Evolutionary conservation across 2,888 invertebrate genomes (phyloP).

Genomic region (Calliphora vomitoria): DNA sequence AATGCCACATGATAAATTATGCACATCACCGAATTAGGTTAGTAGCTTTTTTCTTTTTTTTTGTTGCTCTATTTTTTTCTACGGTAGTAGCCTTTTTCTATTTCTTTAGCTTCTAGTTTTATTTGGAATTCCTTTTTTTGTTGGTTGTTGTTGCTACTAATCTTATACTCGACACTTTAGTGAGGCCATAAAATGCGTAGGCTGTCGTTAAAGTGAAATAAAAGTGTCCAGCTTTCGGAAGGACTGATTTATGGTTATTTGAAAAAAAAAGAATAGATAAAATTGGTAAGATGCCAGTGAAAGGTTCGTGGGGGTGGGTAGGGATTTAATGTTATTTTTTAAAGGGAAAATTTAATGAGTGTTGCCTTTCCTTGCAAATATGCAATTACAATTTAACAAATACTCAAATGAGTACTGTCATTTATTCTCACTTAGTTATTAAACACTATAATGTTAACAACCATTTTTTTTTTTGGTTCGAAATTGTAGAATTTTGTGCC

Average conservation of each 20-base stretch:
- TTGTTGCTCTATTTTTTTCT: background rate
- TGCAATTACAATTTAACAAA: too few relatives aligned
- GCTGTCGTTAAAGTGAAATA: slow-evolving; percentile 45
- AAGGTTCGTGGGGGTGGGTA: background rate
- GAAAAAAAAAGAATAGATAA: background rate
- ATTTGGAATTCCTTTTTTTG: slow-evolving; percentile 19
- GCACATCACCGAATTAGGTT: slow-evolving; percentile 67
- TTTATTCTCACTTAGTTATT: too few relatives aligned
- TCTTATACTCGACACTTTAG: slow-evolving; percentile 29
- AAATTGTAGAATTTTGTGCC: too few relatives aligned
- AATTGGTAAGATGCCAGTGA: slow-evolving; percentile 1
- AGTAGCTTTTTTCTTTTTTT: slow-evolving; percentile 41
- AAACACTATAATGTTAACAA: too few relatives aligned
- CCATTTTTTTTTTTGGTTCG: too few relatives aligned
- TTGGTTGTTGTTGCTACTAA: slow-evolving; percentile 4
- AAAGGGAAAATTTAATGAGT: background rate
- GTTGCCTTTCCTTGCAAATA: background rate
- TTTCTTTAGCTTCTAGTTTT: slow-evolving; percentile 8
- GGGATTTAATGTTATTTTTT: background rate
- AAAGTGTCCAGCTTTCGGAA: slow-evolving; percentile 30
- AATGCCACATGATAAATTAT: slow-evolving; percentile 75
- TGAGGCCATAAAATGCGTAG: slow-evolving; percentile 50
- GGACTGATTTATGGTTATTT: slow-evolving; percentile 19
- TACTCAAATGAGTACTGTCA: too few relatives aligned
- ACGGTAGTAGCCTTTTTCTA: background rate